A percentile compares a stretch with the other conserved stretches of the same genome.
Evolutionary conservation across 1,140 invertebrate genomes (phyloP).

Genomic region (Microplitis mediator): DNA sequence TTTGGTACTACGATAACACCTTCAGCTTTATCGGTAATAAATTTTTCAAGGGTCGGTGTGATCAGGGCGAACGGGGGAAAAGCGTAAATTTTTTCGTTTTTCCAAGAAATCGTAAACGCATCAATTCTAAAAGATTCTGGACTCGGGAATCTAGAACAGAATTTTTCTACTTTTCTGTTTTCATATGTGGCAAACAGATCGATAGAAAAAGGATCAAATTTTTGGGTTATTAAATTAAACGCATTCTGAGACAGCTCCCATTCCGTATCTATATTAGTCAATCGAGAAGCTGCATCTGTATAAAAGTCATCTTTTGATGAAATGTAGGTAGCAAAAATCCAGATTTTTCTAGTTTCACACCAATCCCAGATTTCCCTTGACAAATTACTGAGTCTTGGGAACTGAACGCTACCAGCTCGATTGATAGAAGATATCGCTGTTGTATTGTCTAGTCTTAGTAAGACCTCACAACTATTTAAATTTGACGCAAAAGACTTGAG

Average conservation of each 20-base stretch:
- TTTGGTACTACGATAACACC: conserved; percentile 18
- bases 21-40: conserved; percentile 9
- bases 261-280: conserved; percentile 18
- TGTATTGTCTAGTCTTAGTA: conserved; percentile 38
- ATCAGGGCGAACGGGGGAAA: conserved; percentile 25
- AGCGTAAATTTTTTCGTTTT: conserved; percentile 16
- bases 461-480: conserved; percentile 33
- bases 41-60: conserved; percentile 7
- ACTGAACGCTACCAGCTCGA: conserved; percentile 34
- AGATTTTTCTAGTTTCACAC: conserved; percentile 33
- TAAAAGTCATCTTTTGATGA: conserved; percentile 16
- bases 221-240: background rate
- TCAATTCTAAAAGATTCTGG: conserved; percentile 17
- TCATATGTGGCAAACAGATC: conserved; percentile 18
- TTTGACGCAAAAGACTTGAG: conserved; percentile 21
- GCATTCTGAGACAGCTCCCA: conserved; percentile 16
- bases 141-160: conserved; percentile 18
- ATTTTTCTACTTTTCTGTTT: conserved; percentile 21
- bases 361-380: conserved; percentile 36
- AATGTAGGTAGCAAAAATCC: conserved; percentile 24
- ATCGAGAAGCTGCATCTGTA: conserved; percentile 24
- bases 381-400: conserved; percentile 30
- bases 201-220: conserved; percentile 12
- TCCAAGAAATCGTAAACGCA: conserved; percentile 18
- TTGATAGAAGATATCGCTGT: conserved; percentile 39